Percentiles rank a stretch among this genome's conserved stretches.
Conservation (phyloP, 2,888 invertebrate species). For the Deilephila porcellus region DNA sequence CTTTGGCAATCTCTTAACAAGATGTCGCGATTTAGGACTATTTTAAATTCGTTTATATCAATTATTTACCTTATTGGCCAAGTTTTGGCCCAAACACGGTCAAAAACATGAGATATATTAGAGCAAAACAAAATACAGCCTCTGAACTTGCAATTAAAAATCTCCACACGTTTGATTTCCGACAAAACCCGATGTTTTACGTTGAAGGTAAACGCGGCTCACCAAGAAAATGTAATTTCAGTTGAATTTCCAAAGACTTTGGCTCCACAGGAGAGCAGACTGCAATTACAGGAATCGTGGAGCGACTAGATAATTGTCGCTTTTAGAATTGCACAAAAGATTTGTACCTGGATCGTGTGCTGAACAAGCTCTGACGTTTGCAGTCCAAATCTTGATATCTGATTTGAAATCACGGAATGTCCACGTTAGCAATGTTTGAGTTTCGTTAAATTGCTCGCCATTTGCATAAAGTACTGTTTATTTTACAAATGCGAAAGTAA, state of each 20-base stretch:
- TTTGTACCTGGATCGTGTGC: slow-evolving; percentile 41
- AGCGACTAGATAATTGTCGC: slow-evolving; percentile 48
- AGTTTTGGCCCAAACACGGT: no score
- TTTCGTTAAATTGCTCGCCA: no score
- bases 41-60: no score
- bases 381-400: slow-evolving; percentile 4
- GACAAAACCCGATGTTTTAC: not conserved
- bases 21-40: no score
- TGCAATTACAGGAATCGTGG: slow-evolving; percentile 49
- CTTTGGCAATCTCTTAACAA: no score
- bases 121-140: not conserved
- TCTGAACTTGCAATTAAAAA: not conserved
- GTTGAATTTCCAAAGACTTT: slow-evolving; percentile 34
- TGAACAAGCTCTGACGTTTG: slow-evolving; percentile 41
- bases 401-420: no score
- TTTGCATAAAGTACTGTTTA: no score
- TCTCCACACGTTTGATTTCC: not conserved
- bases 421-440: no score
- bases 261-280: slow-evolving; percentile 40
- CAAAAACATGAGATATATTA: no score
- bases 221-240: not conserved
- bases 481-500: no score
- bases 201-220: not conserved
- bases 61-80: no score
- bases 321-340: slow-evolving; percentile 41